Evolutionary conservation across 2,113 vertebrate genomes (phyloP).

Genomic region (Phycodurus eques): DNA sequence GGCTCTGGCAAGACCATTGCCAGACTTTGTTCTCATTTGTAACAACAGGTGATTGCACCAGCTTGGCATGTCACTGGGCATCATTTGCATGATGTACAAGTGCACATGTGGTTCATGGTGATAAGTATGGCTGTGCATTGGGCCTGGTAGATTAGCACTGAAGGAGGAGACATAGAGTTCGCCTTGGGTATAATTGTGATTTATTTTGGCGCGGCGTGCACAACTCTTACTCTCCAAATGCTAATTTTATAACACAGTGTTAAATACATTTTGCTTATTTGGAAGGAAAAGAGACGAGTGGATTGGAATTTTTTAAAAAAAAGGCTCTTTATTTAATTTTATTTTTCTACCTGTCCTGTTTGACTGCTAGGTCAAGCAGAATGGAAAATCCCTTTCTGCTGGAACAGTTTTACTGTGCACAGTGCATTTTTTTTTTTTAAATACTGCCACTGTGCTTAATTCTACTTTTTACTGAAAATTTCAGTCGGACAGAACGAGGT

Average conservation of each 20-base stretch:
- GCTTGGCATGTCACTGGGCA: constrained; percentile 53
- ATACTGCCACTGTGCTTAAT: too few relatives aligned
- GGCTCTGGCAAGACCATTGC: constrained; percentile 45
- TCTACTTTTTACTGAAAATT: too few relatives aligned
- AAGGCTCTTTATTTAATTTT: not conserved
- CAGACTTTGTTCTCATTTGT: constrained; percentile 67
- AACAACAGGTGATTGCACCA: constrained; percentile 71
- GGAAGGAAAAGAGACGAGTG: constrained; percentile 29
- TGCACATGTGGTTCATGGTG: constrained; percentile 67
- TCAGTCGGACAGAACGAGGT: too few relatives aligned
- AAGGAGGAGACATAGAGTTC: constrained; percentile 51
- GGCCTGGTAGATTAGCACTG: constrained; percentile 60
- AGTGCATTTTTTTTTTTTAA: too few relatives aligned
- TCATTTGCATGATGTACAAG: constrained; percentile 69
- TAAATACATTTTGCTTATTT: constrained; percentile 63
- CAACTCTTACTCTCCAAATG: constrained; percentile 64
- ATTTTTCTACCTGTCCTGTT: too few relatives aligned
- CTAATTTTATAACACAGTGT: constrained; percentile 63
- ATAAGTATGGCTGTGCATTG: constrained; percentile 58
- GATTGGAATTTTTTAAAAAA: too few relatives aligned
- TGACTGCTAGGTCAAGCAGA: too few relatives aligned
- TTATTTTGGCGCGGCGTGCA: constrained; percentile 60
- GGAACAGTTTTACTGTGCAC: too few relatives aligned
- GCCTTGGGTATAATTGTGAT: constrained; percentile 68
- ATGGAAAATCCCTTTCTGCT: too few relatives aligned